phyloP scores from a whole-genome alignment of 1,140 invertebrate species.

The Dufourea novaeangliae region DNA sequence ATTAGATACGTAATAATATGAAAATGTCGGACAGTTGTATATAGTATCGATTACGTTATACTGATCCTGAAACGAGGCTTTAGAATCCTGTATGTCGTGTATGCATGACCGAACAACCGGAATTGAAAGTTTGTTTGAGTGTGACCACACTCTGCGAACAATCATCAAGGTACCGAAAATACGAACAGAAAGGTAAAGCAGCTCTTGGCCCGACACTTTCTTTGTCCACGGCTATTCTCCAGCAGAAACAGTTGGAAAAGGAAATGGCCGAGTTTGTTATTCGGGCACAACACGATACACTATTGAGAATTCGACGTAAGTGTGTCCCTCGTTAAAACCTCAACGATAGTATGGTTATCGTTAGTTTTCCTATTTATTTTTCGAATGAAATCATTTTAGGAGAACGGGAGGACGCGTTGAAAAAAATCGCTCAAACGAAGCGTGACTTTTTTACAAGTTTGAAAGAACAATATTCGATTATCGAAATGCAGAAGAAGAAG shows the following conservation, averaged over 20 bases:
- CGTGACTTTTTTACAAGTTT: slow-evolving; percentile 70
- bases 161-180: slow-evolving; percentile 80
- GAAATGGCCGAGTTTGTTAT: slow-evolving; percentile 69
- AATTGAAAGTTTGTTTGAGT: slow-evolving; percentile 82
- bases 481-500: slow-evolving; percentile 76
- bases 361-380: neutral
- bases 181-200: slow-evolving; percentile 70
- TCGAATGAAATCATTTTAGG: slow-evolving; percentile 65
- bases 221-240: slow-evolving; percentile 70
- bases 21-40: neutral
- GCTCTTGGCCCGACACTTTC: slow-evolving; percentile 70
- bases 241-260: slow-evolving; percentile 69
- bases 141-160: slow-evolving; percentile 82
- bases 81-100: slow-evolving; percentile 83
- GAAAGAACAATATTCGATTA: slow-evolving; percentile 81
- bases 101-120: slow-evolving; percentile 81
- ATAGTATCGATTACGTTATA: neutral
- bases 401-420: slow-evolving; percentile 67
- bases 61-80: slow-evolving; percentile 7
- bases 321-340: neutral
- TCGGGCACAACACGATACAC: slow-evolving; percentile 70
- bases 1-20: neutral
- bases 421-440: slow-evolving; percentile 78
- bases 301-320: slow-evolving; percentile 70
- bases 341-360: neutral